These are phyloP conservation scores for Megalops cyprinoides DNA, from an alignment of 2,797 vertebrate genomes.

Conservation along the genomic window DNA sequence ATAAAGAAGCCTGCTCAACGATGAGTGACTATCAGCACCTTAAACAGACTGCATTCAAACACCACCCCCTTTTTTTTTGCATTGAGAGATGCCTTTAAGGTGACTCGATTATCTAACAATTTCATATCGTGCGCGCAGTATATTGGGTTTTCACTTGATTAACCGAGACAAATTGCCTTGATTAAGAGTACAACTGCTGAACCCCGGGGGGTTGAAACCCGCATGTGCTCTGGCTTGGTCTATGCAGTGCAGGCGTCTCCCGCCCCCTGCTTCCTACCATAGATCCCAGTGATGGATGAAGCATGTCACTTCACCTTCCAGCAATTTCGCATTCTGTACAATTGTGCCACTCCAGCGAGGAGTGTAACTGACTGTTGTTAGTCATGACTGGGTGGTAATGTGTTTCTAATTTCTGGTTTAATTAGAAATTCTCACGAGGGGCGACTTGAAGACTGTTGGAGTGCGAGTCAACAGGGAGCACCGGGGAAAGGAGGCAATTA, in stretches of 20 bases:
- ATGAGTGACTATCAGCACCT: background rate
- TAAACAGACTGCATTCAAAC: background rate
- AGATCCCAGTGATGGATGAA: background rate
- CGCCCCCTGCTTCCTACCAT: too few relatives aligned
- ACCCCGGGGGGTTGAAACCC: background rate
- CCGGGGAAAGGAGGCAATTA: too few relatives aligned
- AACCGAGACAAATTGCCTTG: slow-evolving; percentile 6
- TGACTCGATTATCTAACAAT: slow-evolving; percentile 10
- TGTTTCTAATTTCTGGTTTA: background rate
- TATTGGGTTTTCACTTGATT: slow-evolving; percentile 20
- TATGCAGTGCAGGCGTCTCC: too few relatives aligned
- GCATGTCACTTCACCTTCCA: background rate
- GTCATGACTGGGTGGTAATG: background rate
- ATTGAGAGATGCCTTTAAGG: background rate
- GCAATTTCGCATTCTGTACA: background rate
- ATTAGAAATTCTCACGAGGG: background rate
- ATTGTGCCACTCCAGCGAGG: background rate
- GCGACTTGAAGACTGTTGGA: too few relatives aligned
- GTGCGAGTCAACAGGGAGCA: too few relatives aligned
- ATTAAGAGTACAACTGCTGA: background rate
- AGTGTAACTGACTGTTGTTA: background rate
- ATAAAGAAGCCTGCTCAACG: background rate
- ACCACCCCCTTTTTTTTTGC: background rate
- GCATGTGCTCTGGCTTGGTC: slow-evolving; percentile 1
- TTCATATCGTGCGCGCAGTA: background rate